A percentile compares a stretch with the other conserved stretches of the same genome.
These are phyloP conservation scores for Antennarius maculatus DNA, from an alignment of 2,797 vertebrate genomes.

Conservation along the genomic window DNA sequence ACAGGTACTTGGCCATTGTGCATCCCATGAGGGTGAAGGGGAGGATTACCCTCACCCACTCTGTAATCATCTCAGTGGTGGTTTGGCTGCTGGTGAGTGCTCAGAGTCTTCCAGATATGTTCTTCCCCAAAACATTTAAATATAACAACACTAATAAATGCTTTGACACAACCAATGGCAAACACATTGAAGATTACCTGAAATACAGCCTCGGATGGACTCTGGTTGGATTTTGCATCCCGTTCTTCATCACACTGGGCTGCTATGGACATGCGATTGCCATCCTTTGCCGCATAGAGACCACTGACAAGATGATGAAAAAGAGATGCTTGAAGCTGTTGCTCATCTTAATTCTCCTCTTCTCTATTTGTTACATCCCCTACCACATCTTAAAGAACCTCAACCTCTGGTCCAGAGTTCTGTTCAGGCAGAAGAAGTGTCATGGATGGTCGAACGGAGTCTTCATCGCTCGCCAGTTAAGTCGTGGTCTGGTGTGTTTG, in stretches of 20 bases:
- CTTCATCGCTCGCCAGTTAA: conserved; percentile 81
- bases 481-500: conserved; percentile 80
- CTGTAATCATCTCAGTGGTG: conserved; percentile 40
- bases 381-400: conserved; percentile 82
- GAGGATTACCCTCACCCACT: conserved; percentile 55
- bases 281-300: background rate
- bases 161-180: conserved; percentile 60
- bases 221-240: conserved; percentile 76
- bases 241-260: conserved; percentile 76
- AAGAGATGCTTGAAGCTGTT: conserved; percentile 77
- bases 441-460: conserved; percentile 48
- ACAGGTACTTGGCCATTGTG: conserved; percentile 85
- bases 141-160: background rate
- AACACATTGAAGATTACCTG: conserved; percentile 56
- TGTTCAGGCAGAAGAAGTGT: conserved; percentile 50
- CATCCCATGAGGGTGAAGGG: conserved; percentile 80
- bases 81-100: conserved; percentile 79
- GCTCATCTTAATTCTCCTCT: conserved; percentile 79
- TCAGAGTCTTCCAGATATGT: conserved; percentile 78
- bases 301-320: conserved; percentile 65
- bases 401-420: conserved; percentile 74
- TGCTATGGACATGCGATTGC: conserved; percentile 81
- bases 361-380: conserved; percentile 85
- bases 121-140: conserved; percentile 68
- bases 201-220: conserved; percentile 76